These are phyloP conservation scores for Desmodus rotundus DNA, from an alignment of 2,113 vertebrate genomes.

Conservation along the genomic window DNA sequence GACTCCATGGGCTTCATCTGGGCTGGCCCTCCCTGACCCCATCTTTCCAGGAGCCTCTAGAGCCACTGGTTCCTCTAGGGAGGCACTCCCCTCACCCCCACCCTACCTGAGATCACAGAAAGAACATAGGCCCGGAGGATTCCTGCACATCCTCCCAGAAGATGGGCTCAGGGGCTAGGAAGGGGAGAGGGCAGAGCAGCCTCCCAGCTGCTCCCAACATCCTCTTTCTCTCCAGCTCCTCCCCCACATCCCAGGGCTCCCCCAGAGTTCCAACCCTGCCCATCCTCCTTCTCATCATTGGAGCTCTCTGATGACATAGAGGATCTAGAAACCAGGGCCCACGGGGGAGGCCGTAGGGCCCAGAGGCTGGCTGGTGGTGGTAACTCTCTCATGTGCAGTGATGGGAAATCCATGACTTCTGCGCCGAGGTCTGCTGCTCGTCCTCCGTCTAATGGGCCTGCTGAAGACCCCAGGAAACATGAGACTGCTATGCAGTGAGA, in stretches of 20 bases:
- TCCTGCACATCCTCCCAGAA: background rate
- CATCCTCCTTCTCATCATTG: background rate
- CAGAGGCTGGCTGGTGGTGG: background rate
- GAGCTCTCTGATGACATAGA: background rate
- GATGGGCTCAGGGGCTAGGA: background rate
- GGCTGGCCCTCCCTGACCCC: background rate
- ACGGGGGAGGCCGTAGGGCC: background rate
- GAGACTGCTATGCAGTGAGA: background rate
- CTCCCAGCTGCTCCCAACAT: background rate
- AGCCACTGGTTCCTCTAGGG: background rate
- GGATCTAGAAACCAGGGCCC: background rate
- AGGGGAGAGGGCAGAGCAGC: background rate
- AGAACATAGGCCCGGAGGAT: background rate
- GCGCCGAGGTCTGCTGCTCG: background rate
- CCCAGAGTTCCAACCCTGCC: background rate
- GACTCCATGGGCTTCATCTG: background rate
- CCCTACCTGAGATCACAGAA: background rate
- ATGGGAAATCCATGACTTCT: background rate
- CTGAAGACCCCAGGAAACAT: slow-evolving; percentile 2
- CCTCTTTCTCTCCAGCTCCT: background rate
- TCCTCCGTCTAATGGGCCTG: slow-evolving; percentile 44
- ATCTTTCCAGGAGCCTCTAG: background rate
- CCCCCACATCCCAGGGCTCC: background rate
- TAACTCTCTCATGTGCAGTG: background rate
- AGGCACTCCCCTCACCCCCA: background rate